Conservation (phyloP, 2,888 invertebrate genomes). For the Eupithecia tripunctaria region DNA sequence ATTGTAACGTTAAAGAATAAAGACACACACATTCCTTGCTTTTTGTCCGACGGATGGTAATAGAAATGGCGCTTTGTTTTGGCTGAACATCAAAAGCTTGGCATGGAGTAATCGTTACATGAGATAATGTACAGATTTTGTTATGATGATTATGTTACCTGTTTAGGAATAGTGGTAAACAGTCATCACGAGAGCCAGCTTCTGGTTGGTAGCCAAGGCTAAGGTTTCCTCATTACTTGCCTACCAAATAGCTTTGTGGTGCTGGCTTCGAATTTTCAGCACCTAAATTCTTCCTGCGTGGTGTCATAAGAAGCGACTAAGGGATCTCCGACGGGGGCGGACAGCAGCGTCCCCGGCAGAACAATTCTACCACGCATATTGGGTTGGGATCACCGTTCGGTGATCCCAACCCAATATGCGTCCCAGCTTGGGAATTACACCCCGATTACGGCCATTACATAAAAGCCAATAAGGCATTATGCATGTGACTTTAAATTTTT, state of each 20-base stretch:
- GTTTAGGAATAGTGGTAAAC: neutral
- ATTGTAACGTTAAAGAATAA: neutral
- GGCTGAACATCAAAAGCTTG: slow-evolving; percentile 1
- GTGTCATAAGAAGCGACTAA: too few species aligned
- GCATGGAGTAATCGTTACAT: neutral
- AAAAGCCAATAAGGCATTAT: too few species aligned
- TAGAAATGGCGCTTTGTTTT: slow-evolving; percentile 1
- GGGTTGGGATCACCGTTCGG: too few species aligned
- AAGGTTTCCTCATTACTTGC: neutral
- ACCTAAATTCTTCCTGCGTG: too few species aligned
- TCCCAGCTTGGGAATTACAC: too few species aligned
- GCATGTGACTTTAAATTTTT: too few species aligned
- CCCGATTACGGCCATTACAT: too few species aligned
- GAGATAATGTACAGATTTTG: neutral
- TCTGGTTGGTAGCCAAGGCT: neutral
- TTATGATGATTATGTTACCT: neutral
- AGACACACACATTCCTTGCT: neutral
- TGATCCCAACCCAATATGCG: too few species aligned
- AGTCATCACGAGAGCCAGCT: neutral
- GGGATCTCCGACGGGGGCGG: too few species aligned
- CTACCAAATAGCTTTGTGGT: neutral
- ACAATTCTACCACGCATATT: too few species aligned
- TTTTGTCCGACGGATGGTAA: neutral
- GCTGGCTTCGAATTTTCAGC: too few species aligned
- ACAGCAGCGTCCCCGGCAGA: too few species aligned